phyloP scores from a whole-genome alignment of 2,888 invertebrate genomes.

The Sialis lutaria region DNA sequence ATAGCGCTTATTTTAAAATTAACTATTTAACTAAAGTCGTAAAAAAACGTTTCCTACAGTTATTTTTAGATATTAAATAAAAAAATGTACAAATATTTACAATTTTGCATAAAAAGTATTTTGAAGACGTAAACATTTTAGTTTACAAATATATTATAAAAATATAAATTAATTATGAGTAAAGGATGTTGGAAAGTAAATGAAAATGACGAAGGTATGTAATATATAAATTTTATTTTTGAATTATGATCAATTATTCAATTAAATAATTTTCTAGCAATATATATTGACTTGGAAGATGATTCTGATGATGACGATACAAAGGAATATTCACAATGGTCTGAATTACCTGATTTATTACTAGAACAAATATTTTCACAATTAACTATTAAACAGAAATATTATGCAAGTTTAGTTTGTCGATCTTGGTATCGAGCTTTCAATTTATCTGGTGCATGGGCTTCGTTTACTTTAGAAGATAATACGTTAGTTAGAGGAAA shows the following conservation, averaged over 20 bases:
- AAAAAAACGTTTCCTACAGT: too few species aligned
- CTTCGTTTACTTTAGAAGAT: conserved; percentile 52
- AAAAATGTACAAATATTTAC: too few species aligned
- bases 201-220: conserved; percentile 25
- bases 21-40: too few species aligned
- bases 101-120: too few species aligned
- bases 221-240: conserved; percentile 1
- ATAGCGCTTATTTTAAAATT: too few species aligned
- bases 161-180: conserved; percentile 15
- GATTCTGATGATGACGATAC: conserved; percentile 20
- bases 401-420: conserved; percentile 56
- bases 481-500: conserved; percentile 53
- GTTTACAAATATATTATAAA: background rate
- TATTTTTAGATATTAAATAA: too few species aligned
- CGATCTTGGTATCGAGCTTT: conserved; percentile 49
- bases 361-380: conserved; percentile 55
- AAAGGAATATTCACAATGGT: conserved; percentile 40
- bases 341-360: conserved; percentile 48
- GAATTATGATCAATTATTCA: background rate
- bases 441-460: conserved; percentile 58
- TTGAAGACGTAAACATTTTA: too few species aligned
- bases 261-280: conserved; percentile 19
- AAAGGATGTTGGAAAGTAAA: conserved; percentile 25
- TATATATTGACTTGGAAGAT: conserved; percentile 30
- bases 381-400: conserved; percentile 47